A percentile compares a stretch with the other conserved stretches of the same genome.
Conservation (phyloP, 2,113 vertebrate species). For the Vombatus ursinus region DNA sequence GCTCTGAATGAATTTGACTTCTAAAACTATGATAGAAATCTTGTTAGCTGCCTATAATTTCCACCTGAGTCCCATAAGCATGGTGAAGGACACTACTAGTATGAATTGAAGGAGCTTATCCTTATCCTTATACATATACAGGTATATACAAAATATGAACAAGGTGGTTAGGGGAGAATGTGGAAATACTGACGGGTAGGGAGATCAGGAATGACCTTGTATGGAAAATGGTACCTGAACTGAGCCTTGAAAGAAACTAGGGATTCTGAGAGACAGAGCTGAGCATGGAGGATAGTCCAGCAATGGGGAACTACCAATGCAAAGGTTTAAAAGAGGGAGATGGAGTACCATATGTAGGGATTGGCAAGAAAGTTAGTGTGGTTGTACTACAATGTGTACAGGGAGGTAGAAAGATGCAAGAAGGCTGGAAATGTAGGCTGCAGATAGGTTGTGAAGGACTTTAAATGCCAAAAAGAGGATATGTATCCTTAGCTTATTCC, state of each 20-base stretch:
- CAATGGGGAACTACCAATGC: not conserved
- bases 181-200: not conserved
- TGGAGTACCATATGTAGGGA: not conserved
- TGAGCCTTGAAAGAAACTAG: not conserved
- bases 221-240: not conserved
- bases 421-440: not conserved
- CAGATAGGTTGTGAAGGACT: not conserved
- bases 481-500: not conserved
- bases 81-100: not conserved
- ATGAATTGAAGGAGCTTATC: not conserved
- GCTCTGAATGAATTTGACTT: not conserved
- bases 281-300: not conserved
- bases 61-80: not conserved
- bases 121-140: too few relatives aligned
- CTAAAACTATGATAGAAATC: not conserved
- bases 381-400: not conserved
- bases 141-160: not conserved
- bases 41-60: not conserved
- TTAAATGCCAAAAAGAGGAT: not conserved
- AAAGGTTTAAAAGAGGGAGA: not conserved
- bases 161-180: not conserved
- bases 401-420: not conserved
- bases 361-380: not conserved
- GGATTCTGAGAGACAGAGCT: not conserved
- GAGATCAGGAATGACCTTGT: too few relatives aligned